phyloP scores from a whole-genome alignment of 2,113 vertebrate species.

The Gadus chalcogrammus region DNA sequence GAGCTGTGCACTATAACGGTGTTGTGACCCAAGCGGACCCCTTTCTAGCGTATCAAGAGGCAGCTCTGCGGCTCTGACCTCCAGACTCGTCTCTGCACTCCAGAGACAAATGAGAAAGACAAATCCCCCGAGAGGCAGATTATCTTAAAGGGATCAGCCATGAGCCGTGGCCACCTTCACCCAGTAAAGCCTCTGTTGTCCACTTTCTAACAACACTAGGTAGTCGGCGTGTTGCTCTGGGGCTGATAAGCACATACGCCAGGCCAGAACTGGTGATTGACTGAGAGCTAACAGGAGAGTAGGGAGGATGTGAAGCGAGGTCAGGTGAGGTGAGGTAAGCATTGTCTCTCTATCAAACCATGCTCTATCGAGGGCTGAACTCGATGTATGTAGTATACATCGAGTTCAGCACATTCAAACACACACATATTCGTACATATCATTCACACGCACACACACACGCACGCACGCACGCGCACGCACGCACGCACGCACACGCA shows the following conservation, averaged over 20 bases:
- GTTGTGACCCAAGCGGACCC: not conserved
- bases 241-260: too few species aligned
- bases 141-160: constrained; percentile 71
- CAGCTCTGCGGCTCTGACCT: constrained; percentile 63
- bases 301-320: too few species aligned
- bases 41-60: not conserved
- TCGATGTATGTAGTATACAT: not conserved
- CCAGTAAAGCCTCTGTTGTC: constrained; percentile 26
- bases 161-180: constrained; percentile 51
- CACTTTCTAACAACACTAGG: constrained; percentile 44
- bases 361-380: not conserved
- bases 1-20: too few species aligned
- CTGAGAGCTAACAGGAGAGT: too few species aligned
- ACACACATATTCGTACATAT: not conserved
- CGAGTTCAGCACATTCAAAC: not conserved
- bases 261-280: too few species aligned
- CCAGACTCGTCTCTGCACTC: constrained; percentile 61
- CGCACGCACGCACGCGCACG: not conserved
- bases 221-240: too few species aligned
- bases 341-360: not conserved
- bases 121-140: constrained; percentile 72
- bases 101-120: constrained; percentile 70
- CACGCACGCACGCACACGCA: not conserved
- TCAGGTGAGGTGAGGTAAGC: too few species aligned
- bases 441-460: too few species aligned